Conservation (phyloP, 92 coral and sea anemone genomes). For the Bergia sp. region DNA sequence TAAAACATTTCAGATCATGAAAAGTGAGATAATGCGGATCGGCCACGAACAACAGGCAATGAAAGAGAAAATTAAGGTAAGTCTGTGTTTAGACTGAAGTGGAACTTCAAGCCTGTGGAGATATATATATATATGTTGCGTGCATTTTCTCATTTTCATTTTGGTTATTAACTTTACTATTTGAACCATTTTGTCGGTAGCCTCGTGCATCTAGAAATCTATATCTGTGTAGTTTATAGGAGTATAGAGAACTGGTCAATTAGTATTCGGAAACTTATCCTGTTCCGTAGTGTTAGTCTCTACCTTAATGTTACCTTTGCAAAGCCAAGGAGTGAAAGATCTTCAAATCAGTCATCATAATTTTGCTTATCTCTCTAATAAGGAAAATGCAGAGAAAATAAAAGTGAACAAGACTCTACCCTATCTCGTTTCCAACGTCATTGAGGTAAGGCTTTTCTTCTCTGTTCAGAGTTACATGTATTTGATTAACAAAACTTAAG, state of each 20-base stretch:
- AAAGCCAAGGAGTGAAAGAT: background rate
- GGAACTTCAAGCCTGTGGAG: background rate
- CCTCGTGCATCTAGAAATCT: background rate
- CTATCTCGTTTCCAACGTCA: constrained; percentile 95
- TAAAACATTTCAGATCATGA: constrained; percentile 80
- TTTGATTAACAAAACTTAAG: too few species aligned
- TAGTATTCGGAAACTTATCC: too few species aligned
- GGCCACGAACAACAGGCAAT: constrained; percentile 98
- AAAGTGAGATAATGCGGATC: constrained; percentile 95
- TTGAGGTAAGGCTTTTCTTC: constrained; percentile 73
- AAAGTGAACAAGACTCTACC: constrained; percentile 99
- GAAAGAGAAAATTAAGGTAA: constrained; percentile 99
- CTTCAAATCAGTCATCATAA: background rate
- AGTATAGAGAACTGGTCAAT: too few species aligned
- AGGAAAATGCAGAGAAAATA: constrained; percentile 98
- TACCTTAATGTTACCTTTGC: background rate
- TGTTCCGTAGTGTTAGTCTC: background rate
- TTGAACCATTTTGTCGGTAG: background rate
- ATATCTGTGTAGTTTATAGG: background rate
- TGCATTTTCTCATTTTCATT: background rate
- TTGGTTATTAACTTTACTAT: background rate
- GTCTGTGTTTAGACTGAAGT: background rate
- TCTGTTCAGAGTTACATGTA: background rate
- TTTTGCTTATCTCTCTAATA: background rate
- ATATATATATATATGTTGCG: too few species aligned